Evolutionary conservation across 37 sponge, comb jelly and placozoan species (phyloP), one percentile per base, ranked within the genome.

Genomic region (Lycopodina hypogea): DNA sequence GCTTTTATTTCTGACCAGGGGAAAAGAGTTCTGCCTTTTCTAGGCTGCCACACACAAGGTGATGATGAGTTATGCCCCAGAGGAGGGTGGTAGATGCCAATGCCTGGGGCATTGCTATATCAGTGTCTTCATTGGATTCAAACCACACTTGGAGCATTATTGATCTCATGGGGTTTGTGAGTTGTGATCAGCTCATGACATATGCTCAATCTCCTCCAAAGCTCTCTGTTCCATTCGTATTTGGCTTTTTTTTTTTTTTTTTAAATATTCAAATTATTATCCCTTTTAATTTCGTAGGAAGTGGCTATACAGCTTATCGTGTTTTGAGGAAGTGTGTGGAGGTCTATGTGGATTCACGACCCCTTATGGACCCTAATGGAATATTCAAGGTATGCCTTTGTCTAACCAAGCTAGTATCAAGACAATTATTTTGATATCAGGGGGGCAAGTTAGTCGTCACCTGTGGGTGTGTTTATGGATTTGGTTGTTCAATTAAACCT

Each of bases 1-100:
- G 79, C 69, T 24, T 72, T 78, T 48, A 50, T 72, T 23, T 48
- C 48, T 26, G 62, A 72, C 22, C 29, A 85, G 3, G 74, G 85
- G 22, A 78, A 53, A 57, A 78, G 57, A 59, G 79, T 85, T 15
- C n/a, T 78, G 33, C 73, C 79, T 21, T 84, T 55, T 60, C 38
- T 68, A 32, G 35, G 42, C 40, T 18, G 23, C 15, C 33, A 36
- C 4, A 63, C 61, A 19, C 39, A 68, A 71, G 81, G 81, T 81
- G 24, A 26, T 33, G 3, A 28, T 68, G 56, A 48, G 53, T 52
- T 24, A 58, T 4, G 4, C 18, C 59, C 4, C 26, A 58, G 23
- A 58, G 59, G 59, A 58, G 4, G 26, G 6, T 26, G 59, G 53
- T 52, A 53, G 55, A 53, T 53, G 55, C 12, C 17, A 17, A 17